A percentile compares a stretch with the other conserved stretches of the same genome.
Evolutionary conservation across 23 tunicate genomes (phyloP).

Genomic region (Styela clava): DNA sequence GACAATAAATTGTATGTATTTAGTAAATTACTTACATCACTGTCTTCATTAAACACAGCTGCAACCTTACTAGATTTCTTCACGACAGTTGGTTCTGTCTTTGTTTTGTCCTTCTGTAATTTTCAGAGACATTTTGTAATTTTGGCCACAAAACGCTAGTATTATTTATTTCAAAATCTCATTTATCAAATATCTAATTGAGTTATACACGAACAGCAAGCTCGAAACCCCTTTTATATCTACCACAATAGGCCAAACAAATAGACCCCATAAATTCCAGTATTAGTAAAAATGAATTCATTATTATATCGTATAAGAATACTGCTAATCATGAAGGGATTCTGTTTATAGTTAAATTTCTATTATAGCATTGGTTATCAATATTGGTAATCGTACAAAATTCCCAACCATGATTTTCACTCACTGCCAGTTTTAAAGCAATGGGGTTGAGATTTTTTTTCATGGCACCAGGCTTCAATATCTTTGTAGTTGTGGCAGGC

Average conservation of each 20-base stretch:
- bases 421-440: conserved; percentile 25
- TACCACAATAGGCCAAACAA: too few relatives aligned
- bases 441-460: conserved; percentile 18
- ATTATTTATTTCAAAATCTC: too few relatives aligned
- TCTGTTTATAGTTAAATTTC: too few relatives aligned
- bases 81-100: conserved; percentile 33
- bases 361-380: too few relatives aligned
- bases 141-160: neutral
- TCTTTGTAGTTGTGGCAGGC: neutral
- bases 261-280: too few relatives aligned
- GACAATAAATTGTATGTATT: too few relatives aligned
- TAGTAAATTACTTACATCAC: conserved; percentile 58
- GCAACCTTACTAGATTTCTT: conserved; percentile 77
- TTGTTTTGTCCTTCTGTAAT: conserved; percentile 63
- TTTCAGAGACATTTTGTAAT: conserved; percentile 22
- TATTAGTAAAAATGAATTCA: too few relatives aligned
- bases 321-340: too few relatives aligned
- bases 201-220: too few relatives aligned
- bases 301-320: too few relatives aligned
- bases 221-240: too few relatives aligned
- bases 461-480: conserved; percentile 31
- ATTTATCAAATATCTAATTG: too few relatives aligned
- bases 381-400: neutral
- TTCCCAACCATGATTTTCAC: neutral
- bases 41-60: conserved; percentile 77